Evolutionary conservation across 1,140 invertebrate species (phyloP).

Genomic region (Eciton burchellii): DNA sequence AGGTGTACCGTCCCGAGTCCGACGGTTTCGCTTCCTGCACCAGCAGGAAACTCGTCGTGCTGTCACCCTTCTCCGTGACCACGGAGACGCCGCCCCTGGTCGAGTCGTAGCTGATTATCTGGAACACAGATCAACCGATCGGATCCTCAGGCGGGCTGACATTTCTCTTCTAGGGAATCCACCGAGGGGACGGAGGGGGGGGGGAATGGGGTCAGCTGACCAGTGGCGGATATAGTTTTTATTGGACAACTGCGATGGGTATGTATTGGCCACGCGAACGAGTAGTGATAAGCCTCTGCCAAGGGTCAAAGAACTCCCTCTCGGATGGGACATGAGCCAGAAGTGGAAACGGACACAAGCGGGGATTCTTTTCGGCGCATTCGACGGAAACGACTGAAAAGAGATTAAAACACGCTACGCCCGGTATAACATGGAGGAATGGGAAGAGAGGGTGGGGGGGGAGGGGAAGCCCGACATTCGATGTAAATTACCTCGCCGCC

Average conservation of each 20-base stretch:
- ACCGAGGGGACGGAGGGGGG: neutral
- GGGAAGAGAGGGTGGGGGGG: neutral
- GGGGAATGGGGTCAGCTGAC: slow-evolving; percentile 19
- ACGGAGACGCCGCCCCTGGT: slow-evolving; percentile 91
- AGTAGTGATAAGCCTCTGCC: neutral
- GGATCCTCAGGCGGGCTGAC: slow-evolving; percentile 20
- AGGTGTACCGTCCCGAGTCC: slow-evolving; percentile 93
- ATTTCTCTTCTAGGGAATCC: neutral
- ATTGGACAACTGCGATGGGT: slow-evolving; percentile 12
- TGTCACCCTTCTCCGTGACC: slow-evolving; percentile 94
- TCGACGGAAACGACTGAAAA: slow-evolving; percentile 35
- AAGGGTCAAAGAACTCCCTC: slow-evolving; percentile 35
- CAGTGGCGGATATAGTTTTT: slow-evolving; percentile 49
- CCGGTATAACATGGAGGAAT: neutral
- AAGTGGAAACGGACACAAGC: slow-evolving; percentile 16
- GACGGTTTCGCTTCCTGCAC: slow-evolving; percentile 92
- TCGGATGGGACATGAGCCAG: slow-evolving; percentile 15
- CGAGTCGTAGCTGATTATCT: slow-evolving; percentile 92
- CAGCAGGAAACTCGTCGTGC: slow-evolving; percentile 92
- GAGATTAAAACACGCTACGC: slow-evolving; percentile 47
- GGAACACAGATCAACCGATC: slow-evolving; percentile 77
- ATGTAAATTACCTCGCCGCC: slow-evolving; percentile 46
- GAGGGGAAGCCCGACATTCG: neutral
- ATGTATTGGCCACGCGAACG: slow-evolving; percentile 31
- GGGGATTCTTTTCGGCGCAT: slow-evolving; percentile 29